These are phyloP conservation scores for Phaonia tiefii DNA, from an alignment of 2,888 invertebrate genomes.

Conservation along the genomic window DNA sequence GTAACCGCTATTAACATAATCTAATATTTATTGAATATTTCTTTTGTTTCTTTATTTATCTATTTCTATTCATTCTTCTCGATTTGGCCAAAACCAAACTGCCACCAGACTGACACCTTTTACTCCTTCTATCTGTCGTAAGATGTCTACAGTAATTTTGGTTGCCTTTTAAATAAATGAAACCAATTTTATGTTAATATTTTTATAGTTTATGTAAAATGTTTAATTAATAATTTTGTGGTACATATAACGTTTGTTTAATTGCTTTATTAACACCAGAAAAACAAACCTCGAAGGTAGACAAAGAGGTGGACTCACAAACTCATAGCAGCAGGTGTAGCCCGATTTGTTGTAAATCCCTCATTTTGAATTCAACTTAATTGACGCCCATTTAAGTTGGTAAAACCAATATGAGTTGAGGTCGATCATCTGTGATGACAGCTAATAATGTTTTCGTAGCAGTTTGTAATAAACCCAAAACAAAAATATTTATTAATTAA, in stretches of 20 bases:
- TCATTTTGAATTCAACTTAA: no score
- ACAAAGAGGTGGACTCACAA: background rate
- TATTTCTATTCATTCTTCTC: background rate
- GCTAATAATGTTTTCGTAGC: constrained; percentile 9
- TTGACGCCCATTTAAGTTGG: no score
- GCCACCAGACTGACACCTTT: constrained; percentile 26
- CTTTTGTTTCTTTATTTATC: constrained; percentile 25
- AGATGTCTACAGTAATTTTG: no score
- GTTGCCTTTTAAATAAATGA: constrained; percentile 33
- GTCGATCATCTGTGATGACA: constrained; percentile 8
- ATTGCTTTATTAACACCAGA: constrained; percentile 60
- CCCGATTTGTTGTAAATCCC: no score
- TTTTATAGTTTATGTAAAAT: constrained; percentile 31
- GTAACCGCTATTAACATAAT: constrained; percentile 53
- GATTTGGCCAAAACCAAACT: constrained; percentile 3
- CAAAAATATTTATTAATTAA: no score
- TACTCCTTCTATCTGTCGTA: background rate
- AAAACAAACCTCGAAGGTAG: no score
- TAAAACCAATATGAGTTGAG: background rate
- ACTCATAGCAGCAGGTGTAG: background rate
- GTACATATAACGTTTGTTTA: constrained; percentile 42
- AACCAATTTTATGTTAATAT: constrained; percentile 56
- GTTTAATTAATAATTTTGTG: constrained; percentile 52
- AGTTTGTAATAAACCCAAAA: no score
- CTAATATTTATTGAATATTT: constrained; percentile 39